Evolutionary conservation across 1,140 invertebrate genomes (phyloP), one percentile per base, ranked within the genome.

Genomic region (Cyrtorhinus lividipennis): DNA sequence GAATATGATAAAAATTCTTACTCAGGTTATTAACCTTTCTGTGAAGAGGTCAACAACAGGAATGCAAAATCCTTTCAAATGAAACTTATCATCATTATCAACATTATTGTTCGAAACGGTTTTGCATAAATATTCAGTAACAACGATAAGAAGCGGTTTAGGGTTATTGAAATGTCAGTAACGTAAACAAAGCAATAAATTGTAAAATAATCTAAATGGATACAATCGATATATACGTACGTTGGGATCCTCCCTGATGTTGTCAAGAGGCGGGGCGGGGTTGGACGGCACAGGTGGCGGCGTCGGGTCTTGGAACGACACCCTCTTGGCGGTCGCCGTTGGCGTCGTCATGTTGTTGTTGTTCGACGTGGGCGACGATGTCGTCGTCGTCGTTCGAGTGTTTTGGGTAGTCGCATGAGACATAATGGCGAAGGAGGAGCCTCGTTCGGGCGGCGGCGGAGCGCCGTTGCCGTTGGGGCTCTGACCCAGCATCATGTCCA

Each of bases 361-460:
- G 25, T 59, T 59, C 48, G 26, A 24, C 30, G 53, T 56, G 27
- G 56, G 26, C 46, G 61, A 38, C 53, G 45, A 62, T 24, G 72
- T 68, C 68, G 72, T 73, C 63, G 71, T 69, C 15, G 71, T 68
- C 22, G 69, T 72, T 22, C 70, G 15, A 66, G 65, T 57, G 69
- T 24, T 70, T 64, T 18, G 66, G 65, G 27, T 38, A 30, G 65
- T 62, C 23, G 70, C 56, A 67, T 75, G 81, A 1, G 84, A 86
- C 87, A 90, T 90, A 20, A 88, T 80, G 0, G 86, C 81, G 72
- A 87, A 90, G 61, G 86, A 89, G 2, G 86, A 89, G 46, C 87
- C 87, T 65, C 87, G 79, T 73, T 87, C 84, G 0, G 86, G 86
- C 20, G 86, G 86, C 58, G 83, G 79, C 18, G 86, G 86, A 24